These are phyloP conservation scores for Falco biarmicus DNA, from an alignment of 2,797 vertebrate species.

Conservation along the genomic window DNA sequence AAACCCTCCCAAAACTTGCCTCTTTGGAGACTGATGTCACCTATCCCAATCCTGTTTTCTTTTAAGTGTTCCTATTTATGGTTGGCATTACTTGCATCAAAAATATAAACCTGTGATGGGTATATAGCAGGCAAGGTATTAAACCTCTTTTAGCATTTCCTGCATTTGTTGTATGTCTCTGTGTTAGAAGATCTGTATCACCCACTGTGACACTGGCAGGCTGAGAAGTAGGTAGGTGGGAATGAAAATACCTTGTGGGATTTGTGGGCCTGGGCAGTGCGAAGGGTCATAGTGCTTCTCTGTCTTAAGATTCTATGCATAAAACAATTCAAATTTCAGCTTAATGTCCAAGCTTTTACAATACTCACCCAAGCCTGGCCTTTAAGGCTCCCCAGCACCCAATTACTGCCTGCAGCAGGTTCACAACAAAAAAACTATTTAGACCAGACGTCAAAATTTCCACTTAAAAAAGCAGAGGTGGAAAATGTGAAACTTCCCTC, in stretches of 20 bases:
- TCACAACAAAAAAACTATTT: not conserved
- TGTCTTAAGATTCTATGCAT: not conserved
- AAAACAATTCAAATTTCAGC: not conserved
- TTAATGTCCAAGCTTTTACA: not conserved
- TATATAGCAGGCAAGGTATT: not conserved
- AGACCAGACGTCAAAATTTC: not conserved
- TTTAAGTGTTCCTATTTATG: not conserved
- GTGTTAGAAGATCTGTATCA: not conserved
- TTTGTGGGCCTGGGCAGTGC: not conserved
- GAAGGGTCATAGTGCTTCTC: not conserved
- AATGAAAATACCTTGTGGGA: not conserved
- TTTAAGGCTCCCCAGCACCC: not conserved
- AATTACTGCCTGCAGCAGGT: not conserved
- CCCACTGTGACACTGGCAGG: not conserved
- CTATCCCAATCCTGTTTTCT: not conserved
- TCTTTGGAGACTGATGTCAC: not conserved
- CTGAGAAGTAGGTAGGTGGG: not conserved
- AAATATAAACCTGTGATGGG: not conserved
- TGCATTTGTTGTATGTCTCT: not conserved
- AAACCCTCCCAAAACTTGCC: not conserved
- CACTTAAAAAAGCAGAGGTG: not conserved
- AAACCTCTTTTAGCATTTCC: not conserved
- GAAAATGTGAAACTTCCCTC: constrained; percentile 6
- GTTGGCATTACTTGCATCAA: not conserved
- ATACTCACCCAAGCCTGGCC: not conserved